Percentiles rank a stretch among this genome's conserved stretches.
phyloP scores from a whole-genome alignment of 1,140 invertebrate genomes.

The Drosophila malerkotliana region DNA sequence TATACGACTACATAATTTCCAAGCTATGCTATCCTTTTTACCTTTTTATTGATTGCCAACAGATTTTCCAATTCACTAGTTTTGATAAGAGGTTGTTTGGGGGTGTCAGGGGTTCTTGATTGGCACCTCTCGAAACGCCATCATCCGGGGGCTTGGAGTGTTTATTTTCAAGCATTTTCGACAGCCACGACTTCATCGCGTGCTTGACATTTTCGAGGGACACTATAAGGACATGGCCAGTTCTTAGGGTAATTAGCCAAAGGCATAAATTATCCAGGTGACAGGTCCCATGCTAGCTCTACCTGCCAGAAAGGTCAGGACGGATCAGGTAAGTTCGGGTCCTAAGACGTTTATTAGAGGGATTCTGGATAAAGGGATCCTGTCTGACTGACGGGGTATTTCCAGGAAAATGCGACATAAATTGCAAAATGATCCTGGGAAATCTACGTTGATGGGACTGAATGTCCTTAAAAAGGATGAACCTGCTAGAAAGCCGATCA shows the following conservation, averaged over 20 bases:
- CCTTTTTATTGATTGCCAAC: constrained; percentile 63
- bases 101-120: constrained; percentile 15
- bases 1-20: constrained; percentile 63
- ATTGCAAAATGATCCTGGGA: constrained; percentile 33
- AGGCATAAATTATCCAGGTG: constrained; percentile 16
- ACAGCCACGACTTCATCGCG: constrained; percentile 36
- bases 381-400: constrained; percentile 6
- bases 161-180: constrained; percentile 33
- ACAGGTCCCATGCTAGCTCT: constrained; percentile 31
- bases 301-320: constrained; percentile 20
- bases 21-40: constrained; percentile 45
- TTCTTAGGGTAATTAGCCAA: constrained; percentile 40
- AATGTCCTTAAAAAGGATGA: constrained; percentile 48
- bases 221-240: constrained; percentile 38
- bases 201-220: constrained; percentile 36
- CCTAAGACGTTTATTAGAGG: constrained; percentile 1
- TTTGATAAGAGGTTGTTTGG: constrained; percentile 11
- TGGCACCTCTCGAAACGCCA: constrained; percentile 26
- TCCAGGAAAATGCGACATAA: constrained; percentile 55
- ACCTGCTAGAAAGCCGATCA: constrained; percentile 4
- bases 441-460: constrained; percentile 27
- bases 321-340: constrained; percentile 38
- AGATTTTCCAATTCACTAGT: constrained; percentile 47
- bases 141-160: constrained; percentile 1
- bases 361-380: constrained; percentile 23